Percentiles rank a stretch among this genome's conserved stretches.
These are phyloP conservation scores for Temnothorax curvispinosus DNA, from an alignment of 1,140 invertebrate genomes.

Conservation along the genomic window DNA sequence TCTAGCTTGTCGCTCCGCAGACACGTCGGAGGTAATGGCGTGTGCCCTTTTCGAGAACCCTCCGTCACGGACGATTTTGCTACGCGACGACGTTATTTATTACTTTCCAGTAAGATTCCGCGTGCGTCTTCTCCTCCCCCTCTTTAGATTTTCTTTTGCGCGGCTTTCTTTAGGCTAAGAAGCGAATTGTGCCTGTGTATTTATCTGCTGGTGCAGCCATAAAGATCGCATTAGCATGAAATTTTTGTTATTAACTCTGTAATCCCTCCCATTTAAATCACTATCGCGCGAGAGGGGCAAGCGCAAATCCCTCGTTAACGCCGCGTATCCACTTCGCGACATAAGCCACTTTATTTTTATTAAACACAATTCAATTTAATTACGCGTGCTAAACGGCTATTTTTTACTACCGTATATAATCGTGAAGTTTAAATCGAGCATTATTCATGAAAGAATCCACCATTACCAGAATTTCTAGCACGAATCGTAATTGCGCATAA, in stretches of 20 bases:
- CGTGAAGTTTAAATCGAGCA: background rate
- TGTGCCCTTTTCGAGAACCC: constrained; percentile 79
- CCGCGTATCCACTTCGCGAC: background rate
- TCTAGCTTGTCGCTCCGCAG: constrained; percentile 70
- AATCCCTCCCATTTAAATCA: constrained; percentile 46
- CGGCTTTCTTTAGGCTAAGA: constrained; percentile 18
- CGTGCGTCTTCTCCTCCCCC: background rate
- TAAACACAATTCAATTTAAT: constrained; percentile 36
- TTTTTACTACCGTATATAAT: background rate
- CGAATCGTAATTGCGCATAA: background rate
- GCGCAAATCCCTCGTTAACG: constrained; percentile 48
- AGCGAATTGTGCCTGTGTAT: constrained; percentile 45
- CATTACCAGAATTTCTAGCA: background rate
- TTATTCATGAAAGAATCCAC: background rate
- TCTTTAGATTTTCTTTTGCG: constrained; percentile 10
- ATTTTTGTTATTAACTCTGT: constrained; percentile 40
- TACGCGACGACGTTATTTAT: constrained; percentile 80
- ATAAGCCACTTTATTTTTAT: constrained; percentile 42
- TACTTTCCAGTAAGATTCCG: constrained; percentile 75
- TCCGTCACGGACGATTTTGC: constrained; percentile 82
- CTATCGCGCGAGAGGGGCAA: background rate
- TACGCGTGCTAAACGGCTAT: background rate
- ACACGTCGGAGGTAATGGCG: constrained; percentile 82
- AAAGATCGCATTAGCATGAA: constrained; percentile 58
- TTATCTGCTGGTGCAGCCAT: constrained; percentile 43